Conservation (phyloP, 1,140 invertebrate species). For the fruit fly (Drosophila melanogaster) region Release_6_plus_ISO1_MT NC_004354.4:9284501-9285000, state of each 20-base stretch:
- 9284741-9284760: background rate
- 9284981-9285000: too few relatives aligned
- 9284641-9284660: conserved; percentile 1
- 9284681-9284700: background rate
- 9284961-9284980: too few relatives aligned
- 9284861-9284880: background rate
- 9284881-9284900: background rate
- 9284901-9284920: background rate
- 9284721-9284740: conserved; percentile 7
- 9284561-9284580: conserved; percentile 9
- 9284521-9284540: conserved; percentile 5
- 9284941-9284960: background rate
- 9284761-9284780: conserved; percentile 3
- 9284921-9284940: background rate
- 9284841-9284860: background rate
- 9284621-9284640: background rate
- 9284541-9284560: conserved; percentile 6
- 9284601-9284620: background rate
- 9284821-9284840: background rate
- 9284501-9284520: conserved; percentile 7
- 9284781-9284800: background rate
- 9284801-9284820: background rate
- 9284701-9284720: background rate
- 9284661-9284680: background rate
- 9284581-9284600: conserved; percentile 11